Evolutionary conservation across 2,888 invertebrate genomes (phyloP).

Genomic region (Bedellia somnulentella): DNA sequence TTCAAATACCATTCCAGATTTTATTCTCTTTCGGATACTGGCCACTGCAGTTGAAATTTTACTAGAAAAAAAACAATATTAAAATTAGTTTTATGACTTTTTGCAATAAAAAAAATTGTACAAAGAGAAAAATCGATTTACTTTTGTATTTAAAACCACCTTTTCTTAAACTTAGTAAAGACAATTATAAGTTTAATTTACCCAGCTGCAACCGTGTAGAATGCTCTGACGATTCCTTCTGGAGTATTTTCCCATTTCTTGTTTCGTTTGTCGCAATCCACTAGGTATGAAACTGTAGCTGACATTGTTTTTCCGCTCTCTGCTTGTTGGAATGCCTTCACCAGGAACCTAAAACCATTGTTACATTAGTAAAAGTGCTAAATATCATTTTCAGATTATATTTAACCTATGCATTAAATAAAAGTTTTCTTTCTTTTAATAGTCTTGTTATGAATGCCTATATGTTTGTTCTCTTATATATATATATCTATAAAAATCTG

Average conservation of each 20-base stretch:
- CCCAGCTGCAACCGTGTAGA: slow-evolving; percentile 66
- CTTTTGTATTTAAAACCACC: too few relatives aligned
- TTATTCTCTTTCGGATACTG: slow-evolving; percentile 65
- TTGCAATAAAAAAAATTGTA: too few relatives aligned
- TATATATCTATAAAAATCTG: too few relatives aligned
- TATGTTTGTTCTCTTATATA: too few relatives aligned
- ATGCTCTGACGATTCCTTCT: slow-evolving; percentile 55
- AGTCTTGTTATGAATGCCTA: too few relatives aligned
- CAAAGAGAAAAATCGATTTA: too few relatives aligned
- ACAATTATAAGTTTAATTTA: slow-evolving; percentile 19
- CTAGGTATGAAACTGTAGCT: slow-evolving; percentile 67
- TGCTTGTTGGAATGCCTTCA: slow-evolving; percentile 74
- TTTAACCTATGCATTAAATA: neutral
- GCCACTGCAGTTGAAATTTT: slow-evolving; percentile 68
- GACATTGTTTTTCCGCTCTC: slow-evolving; percentile 62
- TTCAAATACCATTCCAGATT: slow-evolving; percentile 65
- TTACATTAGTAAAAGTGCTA: slow-evolving; percentile 6
- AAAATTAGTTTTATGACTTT: too few relatives aligned
- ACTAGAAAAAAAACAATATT: slow-evolving; percentile 31
- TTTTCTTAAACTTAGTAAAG: too few relatives aligned
- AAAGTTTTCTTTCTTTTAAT: too few relatives aligned
- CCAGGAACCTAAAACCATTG: slow-evolving; percentile 60
- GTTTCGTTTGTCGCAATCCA: slow-evolving; percentile 13
- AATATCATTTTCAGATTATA: neutral
- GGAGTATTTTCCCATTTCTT: slow-evolving; percentile 31